Conservation (phyloP, 2,113 vertebrate species). For the Thunnus maccoyii region DNA sequence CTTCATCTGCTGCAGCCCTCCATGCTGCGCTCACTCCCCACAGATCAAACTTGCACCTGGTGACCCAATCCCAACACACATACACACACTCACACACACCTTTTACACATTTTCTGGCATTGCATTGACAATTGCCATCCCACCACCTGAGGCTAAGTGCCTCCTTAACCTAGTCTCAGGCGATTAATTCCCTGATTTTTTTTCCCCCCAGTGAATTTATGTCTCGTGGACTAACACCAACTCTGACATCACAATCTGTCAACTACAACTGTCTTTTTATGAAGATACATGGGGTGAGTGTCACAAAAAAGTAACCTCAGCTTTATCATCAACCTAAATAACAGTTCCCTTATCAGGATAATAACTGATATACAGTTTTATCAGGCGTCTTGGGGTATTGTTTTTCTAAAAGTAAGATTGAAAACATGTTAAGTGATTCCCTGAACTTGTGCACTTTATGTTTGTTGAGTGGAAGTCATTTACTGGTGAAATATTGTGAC, state of each 20-base stretch:
- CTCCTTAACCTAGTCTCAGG: slow-evolving; percentile 61
- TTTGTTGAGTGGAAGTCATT: background rate
- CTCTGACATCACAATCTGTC: slow-evolving; percentile 33
- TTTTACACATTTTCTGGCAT: slow-evolving; percentile 22
- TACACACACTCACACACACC: slow-evolving; percentile 14
- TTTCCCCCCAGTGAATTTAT: slow-evolving; percentile 11
- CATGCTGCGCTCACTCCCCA: slow-evolving; percentile 52
- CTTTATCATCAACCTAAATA: slow-evolving; percentile 50
- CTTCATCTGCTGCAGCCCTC: slow-evolving; percentile 54
- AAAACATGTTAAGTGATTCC: slow-evolving; percentile 18
- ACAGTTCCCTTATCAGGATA: slow-evolving; percentile 10
- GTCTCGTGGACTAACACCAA: slow-evolving; percentile 24
- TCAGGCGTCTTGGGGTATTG: slow-evolving; percentile 28
- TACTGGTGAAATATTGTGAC: slow-evolving; percentile 1
- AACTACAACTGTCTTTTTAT: slow-evolving; percentile 10
- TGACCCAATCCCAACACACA: slow-evolving; percentile 48
- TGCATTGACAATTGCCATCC: slow-evolving; percentile 34
- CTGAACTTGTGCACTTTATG: slow-evolving; percentile 22
- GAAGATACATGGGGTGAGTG: slow-evolving; percentile 47
- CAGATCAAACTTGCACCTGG: slow-evolving; percentile 70
- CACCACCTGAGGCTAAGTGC: slow-evolving; percentile 59
- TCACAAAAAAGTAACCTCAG: slow-evolving; percentile 28
- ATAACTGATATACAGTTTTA: slow-evolving; percentile 30
- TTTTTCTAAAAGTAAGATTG: slow-evolving; percentile 11
- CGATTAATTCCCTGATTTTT: slow-evolving; percentile 56